Percentiles rank a stretch among this genome's conserved stretches.
Conservation (phyloP, 2,888 invertebrate genomes). For the Cremastinae sp. region DNA sequence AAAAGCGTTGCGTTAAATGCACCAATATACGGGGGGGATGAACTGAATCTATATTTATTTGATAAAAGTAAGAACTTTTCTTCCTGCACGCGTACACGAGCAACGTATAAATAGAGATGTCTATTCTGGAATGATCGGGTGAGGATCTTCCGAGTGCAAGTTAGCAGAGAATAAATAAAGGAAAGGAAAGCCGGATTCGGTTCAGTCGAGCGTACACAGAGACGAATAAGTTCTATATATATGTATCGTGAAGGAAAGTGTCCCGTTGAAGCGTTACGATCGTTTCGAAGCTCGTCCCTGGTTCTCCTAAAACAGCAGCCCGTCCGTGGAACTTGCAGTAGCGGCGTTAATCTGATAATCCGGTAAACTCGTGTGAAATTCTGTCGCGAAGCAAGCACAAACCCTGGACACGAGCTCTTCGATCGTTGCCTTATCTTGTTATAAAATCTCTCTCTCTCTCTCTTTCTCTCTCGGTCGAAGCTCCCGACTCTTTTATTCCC, state of each 20-base stretch:
- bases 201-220: constrained; percentile 42
- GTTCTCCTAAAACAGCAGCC: constrained; percentile 33
- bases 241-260: constrained; percentile 38
- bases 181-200: constrained; percentile 24
- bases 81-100: no score
- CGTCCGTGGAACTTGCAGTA: neutral
- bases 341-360: constrained; percentile 45
- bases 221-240: constrained; percentile 39
- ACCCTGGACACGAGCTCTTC: constrained; percentile 1
- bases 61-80: no score
- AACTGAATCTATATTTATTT: no score
- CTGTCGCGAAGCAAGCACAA: constrained; percentile 25
- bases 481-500: constrained; percentile 1
- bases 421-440: neutral
- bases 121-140: neutral
- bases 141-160: neutral
- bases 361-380: constrained; percentile 35
- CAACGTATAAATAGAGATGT: no score
- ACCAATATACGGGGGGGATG: no score
- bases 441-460: no score
- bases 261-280: constrained; percentile 42
- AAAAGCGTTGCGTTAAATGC: no score
- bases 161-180: constrained; percentile 14
- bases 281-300: constrained; percentile 42
- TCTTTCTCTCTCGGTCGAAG: constrained; percentile 28